Percentiles rank a stretch among this genome's conserved stretches.
Conservation (phyloP, 2,797 vertebrate species). For the Acanthopagrus latus region DNA sequence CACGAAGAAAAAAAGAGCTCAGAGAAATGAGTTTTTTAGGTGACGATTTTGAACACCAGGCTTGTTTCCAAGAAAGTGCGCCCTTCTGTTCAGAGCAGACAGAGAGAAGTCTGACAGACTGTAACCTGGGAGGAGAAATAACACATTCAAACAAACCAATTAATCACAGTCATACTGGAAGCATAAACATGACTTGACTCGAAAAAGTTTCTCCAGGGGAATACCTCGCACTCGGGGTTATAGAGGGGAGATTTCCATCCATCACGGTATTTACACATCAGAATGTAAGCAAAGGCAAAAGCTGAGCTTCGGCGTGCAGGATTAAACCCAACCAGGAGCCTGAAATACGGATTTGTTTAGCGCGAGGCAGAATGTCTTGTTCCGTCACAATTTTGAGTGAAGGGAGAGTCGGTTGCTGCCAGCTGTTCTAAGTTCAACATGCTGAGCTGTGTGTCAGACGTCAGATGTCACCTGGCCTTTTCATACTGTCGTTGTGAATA, state of each 20-base stretch:
- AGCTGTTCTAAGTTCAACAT: not conserved
- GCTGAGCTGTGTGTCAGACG: not conserved
- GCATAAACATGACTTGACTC: conserved; percentile 55
- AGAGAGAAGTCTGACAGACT: conserved; percentile 1
- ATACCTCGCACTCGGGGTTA: conserved; percentile 12
- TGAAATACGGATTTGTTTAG: conserved; percentile 33
- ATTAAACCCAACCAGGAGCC: conserved; percentile 3
- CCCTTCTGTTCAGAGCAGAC: not conserved
- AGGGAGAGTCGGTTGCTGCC: conserved; percentile 15
- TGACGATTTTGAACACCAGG: conserved; percentile 6
- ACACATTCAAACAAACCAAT: conserved; percentile 27
- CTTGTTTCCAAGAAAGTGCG: conserved; percentile 4
- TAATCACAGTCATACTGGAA: conserved; percentile 12
- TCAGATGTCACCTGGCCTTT: not conserved
- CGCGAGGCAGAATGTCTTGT: not conserved
- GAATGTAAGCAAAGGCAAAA: conserved; percentile 52
- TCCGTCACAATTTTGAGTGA: conserved; percentile 13
- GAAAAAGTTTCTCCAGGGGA: conserved; percentile 34
- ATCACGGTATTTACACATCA: conserved; percentile 16
- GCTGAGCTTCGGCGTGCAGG: conserved; percentile 20
- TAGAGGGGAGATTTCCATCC: conserved; percentile 26
- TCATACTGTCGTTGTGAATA: not conserved
- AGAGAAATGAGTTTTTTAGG: not conserved
- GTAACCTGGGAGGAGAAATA: conserved; percentile 20
- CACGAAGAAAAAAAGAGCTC: not conserved